A percentile compares a stretch with the other conserved stretches of the same genome.
phyloP scores from a whole-genome alignment of 2,797 vertebrate genomes.

The Spinus pinus region DNA sequence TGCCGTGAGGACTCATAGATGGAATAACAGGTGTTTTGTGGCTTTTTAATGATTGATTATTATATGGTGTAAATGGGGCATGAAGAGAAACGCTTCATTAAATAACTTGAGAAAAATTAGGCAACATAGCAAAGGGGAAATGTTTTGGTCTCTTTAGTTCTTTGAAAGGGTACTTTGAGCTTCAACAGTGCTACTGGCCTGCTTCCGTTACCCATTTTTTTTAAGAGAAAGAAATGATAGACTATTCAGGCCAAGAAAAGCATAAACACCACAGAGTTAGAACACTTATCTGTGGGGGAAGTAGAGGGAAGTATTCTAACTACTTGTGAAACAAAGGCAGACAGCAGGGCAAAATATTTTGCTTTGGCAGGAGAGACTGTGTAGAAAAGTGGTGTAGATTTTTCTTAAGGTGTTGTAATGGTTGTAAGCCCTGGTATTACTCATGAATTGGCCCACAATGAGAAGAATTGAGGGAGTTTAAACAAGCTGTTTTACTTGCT shows the following conservation, averaged over 20 bases:
- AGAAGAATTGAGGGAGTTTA: neutral
- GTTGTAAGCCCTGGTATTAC: neutral
- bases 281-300: slow-evolving; percentile 4
- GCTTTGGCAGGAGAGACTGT: neutral
- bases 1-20: neutral
- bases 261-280: neutral
- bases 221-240: slow-evolving; percentile 1
- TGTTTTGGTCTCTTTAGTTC: neutral
- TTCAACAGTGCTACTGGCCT: neutral
- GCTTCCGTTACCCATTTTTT: neutral
- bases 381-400: neutral
- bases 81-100: neutral
- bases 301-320: neutral
- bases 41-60: neutral
- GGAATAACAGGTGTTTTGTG: neutral
- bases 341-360: neutral
- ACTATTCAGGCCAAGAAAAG: slow-evolving; percentile 22
- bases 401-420: neutral
- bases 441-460: neutral
- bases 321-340: slow-evolving; percentile 22
- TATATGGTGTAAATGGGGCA: neutral
- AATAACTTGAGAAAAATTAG: neutral
- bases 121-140: neutral
- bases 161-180: neutral
- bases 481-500: neutral